These are phyloP conservation scores for Euglossa dilemma DNA, from an alignment of 1,140 invertebrate genomes.

Conservation along the genomic window DNA sequence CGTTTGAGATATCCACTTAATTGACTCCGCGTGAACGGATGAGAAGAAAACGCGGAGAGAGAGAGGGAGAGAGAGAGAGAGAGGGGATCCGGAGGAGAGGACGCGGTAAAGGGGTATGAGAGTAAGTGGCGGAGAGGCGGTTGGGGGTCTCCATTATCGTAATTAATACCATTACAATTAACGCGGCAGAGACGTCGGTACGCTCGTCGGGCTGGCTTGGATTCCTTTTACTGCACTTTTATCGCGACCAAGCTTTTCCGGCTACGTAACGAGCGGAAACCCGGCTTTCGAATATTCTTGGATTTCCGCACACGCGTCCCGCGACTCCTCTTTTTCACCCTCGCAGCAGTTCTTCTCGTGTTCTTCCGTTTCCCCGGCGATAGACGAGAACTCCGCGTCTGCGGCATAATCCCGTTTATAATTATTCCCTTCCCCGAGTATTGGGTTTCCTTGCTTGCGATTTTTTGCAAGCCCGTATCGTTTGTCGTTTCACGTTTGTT, in stretches of 20 bases:
- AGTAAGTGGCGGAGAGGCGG: slow-evolving; percentile 35
- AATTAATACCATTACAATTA: slow-evolving; percentile 80
- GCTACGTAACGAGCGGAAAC: slow-evolving; percentile 60
- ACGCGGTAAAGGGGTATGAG: slow-evolving; percentile 11
- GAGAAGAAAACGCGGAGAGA: slow-evolving; percentile 53
- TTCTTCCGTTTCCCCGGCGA: background rate
- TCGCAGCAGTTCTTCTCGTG: slow-evolving; percentile 14
- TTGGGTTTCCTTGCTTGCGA: background rate
- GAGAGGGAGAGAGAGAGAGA: slow-evolving; percentile 15
- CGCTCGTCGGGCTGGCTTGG: slow-evolving; percentile 62
- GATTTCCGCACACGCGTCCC: slow-evolving; percentile 50
- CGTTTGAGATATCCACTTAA: slow-evolving; percentile 73
- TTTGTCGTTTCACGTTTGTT: background rate
- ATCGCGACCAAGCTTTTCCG: slow-evolving; percentile 65
- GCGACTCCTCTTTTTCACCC: background rate
- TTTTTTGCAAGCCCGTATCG: background rate
- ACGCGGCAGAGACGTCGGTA: slow-evolving; percentile 66
- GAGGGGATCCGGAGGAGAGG: slow-evolving; percentile 9
- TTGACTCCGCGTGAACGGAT: slow-evolving; percentile 66
- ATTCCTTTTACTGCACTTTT: slow-evolving; percentile 72
- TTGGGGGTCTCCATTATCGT: slow-evolving; percentile 75
- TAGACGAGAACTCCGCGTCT: background rate
- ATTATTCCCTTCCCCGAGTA: background rate
- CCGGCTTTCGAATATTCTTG: slow-evolving; percentile 52
- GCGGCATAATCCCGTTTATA: background rate